A percentile compares a stretch with the other conserved stretches of the same genome.
phyloP scores from a whole-genome alignment of 30 jellyfish, hydroid and myxozoan species.

The Aurelia sp. region DNA sequence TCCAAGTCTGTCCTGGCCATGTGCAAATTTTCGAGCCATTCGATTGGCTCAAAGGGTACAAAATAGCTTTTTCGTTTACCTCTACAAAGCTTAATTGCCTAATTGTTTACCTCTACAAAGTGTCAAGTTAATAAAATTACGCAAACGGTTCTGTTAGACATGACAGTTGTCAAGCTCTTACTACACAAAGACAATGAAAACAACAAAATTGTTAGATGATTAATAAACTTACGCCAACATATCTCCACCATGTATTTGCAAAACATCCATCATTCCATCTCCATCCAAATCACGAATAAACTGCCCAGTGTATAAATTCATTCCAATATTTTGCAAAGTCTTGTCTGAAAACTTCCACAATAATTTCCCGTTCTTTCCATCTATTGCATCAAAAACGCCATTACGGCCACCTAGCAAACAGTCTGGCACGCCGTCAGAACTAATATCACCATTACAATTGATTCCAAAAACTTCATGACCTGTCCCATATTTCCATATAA shows the following conservation, averaged over 20 bases:
- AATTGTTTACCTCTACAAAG: too few species aligned
- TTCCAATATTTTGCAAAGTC: conserved; percentile 14
- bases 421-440: conserved; percentile 85
- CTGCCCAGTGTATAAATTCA: conserved; percentile 90
- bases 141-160: too few species aligned
- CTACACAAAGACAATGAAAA: background rate
- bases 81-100: too few species aligned
- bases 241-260: conserved; percentile 94
- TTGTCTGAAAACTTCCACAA: conserved; percentile 78
- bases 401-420: conserved; percentile 91
- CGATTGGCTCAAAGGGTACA: too few species aligned
- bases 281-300: conserved; percentile 76
- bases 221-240: conserved; percentile 76
- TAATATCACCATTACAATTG: conserved; percentile 90
- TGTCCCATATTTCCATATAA: conserved; percentile 78
- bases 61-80: too few species aligned
- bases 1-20: too few species aligned
- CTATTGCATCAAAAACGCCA: conserved; percentile 87
- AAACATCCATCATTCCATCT: conserved; percentile 87
- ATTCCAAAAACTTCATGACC: conserved; percentile 73
- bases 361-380: conserved; percentile 75
- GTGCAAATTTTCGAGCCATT: too few species aligned
- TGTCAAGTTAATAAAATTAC: too few species aligned
- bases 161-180: too few species aligned
- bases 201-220: background rate